These are phyloP conservation scores for Cenopis cana DNA, from an alignment of 2,888 invertebrate species.

Conservation along the genomic window DNA sequence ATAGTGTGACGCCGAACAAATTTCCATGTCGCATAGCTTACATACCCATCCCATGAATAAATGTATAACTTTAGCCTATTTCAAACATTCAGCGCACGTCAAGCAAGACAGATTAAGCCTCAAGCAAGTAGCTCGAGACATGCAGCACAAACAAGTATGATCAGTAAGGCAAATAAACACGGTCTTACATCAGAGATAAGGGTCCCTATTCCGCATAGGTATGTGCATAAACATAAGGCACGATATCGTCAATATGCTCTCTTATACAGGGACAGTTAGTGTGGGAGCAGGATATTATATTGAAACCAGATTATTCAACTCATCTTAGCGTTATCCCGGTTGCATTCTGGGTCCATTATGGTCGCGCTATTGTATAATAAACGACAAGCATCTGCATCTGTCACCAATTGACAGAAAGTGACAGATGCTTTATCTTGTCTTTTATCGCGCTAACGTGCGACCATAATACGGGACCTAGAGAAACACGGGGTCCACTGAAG, in stretches of 20 bases:
- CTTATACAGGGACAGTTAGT: neutral
- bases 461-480: too few species aligned
- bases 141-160: slow-evolving; percentile 48
- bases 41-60: neutral
- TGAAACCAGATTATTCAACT: neutral
- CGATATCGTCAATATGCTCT: neutral
- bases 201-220: slow-evolving; percentile 10
- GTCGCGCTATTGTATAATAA: too few species aligned
- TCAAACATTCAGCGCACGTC: slow-evolving; percentile 27
- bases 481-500: neutral
- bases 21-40: neutral
- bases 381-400: too few species aligned
- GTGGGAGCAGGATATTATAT: neutral
- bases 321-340: neutral
- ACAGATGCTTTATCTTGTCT: too few species aligned
- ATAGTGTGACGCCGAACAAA: too few species aligned
- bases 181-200: slow-evolving; percentile 48
- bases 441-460: too few species aligned
- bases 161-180: slow-evolving; percentile 62
- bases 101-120: slow-evolving; percentile 35
- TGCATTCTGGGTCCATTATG: neutral
- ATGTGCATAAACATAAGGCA: neutral
- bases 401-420: too few species aligned
- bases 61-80: neutral
- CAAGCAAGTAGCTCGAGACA: slow-evolving; percentile 36